Base-by-base conservation (phyloP, 2,113 vertebrate species). In the Amphiprion ocellaris region DNA sequence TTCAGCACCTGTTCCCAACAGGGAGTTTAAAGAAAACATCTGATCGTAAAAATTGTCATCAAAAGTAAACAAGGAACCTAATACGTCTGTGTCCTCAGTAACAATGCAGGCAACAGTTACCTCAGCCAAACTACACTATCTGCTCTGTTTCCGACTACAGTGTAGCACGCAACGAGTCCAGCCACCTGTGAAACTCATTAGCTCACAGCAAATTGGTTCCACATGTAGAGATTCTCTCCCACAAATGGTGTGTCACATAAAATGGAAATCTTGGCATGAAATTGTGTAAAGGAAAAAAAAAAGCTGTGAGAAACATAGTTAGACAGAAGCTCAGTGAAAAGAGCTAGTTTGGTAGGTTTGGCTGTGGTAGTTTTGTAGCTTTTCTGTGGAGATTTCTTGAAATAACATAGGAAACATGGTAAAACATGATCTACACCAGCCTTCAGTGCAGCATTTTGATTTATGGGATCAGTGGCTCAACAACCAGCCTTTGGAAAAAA, bases 121-220 rank as follows among this genome's bases (percentile, higher is more conserved):
- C 58, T 65, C 79, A 68, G 74, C 73, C 79, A 74, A 69, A 56
- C 37, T 71, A 79, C 79, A 55, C 28, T 83, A 81, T 87, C 72
- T 87, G 72, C 69, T 84, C 76, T 64, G 62, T 78, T 86, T 84
- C 66, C 47, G 24, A 59, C 86, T 77, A 52, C 75, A 68, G 62
- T 82, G 66, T 69, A 84, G 80, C 86, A 92, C 73, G 77, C 77
- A 90, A 83, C 68, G 68, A 86, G 79, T 84, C 77, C 82, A 79
- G 41, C 77, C 90, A 94, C 92, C 93, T 94, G 94, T 21, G 61
- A 82, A 93, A 93, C 79, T 89, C 91, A 91, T 95, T 93, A 93
- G 65, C 74, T 77, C 54, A 19, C 80, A 69, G 37, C 60, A 85
- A 80, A 94, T 92, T 92, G 81, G 78, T 93, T 92, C 91, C 92